These are phyloP conservation scores for Micropterix aruncella DNA, from an alignment of 2,888 invertebrate genomes.

Conservation along the genomic window DNA sequence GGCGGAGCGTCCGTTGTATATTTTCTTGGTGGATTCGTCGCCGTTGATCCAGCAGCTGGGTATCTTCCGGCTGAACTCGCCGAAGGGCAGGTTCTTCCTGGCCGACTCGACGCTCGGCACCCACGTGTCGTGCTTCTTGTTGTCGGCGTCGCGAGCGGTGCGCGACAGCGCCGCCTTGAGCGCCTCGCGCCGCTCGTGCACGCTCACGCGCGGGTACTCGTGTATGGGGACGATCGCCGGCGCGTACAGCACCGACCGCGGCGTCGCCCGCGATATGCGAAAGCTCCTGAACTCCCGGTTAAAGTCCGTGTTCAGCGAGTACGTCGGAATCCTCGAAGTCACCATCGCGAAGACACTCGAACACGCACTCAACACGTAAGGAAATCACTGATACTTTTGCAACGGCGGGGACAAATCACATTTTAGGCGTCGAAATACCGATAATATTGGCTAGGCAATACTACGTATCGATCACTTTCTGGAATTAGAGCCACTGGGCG, in stretches of 20 bases:
- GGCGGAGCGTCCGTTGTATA: neutral
- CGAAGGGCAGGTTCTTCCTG: slow-evolving; percentile 17
- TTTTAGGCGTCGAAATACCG: neutral
- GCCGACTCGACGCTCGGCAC: slow-evolving; percentile 23
- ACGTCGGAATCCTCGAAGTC: slow-evolving; percentile 47
- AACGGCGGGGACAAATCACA: neutral
- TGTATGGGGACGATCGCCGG: slow-evolving; percentile 43
- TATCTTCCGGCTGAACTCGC: slow-evolving; percentile 25
- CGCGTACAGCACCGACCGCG: slow-evolving; percentile 34
- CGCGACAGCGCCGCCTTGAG: slow-evolving; percentile 36
- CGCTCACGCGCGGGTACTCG: slow-evolving; percentile 44
- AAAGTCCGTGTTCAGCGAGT: slow-evolving; percentile 47
- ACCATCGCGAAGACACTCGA: slow-evolving; percentile 24
- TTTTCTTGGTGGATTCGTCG: slow-evolving; percentile 23
- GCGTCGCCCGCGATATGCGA: slow-evolving; percentile 37
- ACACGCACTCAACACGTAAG: neutral
- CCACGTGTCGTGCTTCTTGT: slow-evolving; percentile 35
- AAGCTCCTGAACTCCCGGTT: slow-evolving; percentile 44
- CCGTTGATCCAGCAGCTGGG: slow-evolving; percentile 21
- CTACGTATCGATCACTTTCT: neutral
- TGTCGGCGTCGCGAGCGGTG: slow-evolving; percentile 31
- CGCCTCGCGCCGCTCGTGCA: slow-evolving; percentile 37
- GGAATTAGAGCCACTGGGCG: neutral
- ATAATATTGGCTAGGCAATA: neutral
- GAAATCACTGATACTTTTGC: too few relatives aligned